Percentiles rank a stretch among this genome's conserved stretches.
Evolutionary conservation across 2,797 vertebrate genomes (phyloP).

Genomic region (Mormyrops attenuatus): DNA sequence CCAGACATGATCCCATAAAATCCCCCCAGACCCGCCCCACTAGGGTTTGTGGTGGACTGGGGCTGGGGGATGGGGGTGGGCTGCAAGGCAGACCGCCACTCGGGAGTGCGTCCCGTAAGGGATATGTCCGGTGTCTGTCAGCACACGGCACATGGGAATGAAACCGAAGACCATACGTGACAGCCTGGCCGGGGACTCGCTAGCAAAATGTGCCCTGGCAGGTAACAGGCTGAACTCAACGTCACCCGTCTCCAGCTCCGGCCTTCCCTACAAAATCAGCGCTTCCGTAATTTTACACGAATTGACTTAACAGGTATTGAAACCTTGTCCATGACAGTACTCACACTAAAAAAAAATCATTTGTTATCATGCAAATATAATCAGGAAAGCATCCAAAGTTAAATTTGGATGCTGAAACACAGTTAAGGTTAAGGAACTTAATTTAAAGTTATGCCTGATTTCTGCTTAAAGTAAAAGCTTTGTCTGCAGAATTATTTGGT

Average conservation of each 20-base stretch:
- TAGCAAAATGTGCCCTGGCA: constrained; percentile 11
- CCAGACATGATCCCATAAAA: constrained; percentile 6
- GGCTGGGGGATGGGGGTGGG: neutral
- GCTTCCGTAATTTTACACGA: neutral
- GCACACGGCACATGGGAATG: constrained; percentile 7
- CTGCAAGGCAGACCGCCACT: neutral
- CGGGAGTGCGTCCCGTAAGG: neutral
- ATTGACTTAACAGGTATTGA: neutral
- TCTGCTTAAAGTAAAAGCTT: neutral
- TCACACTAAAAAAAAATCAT: neutral
- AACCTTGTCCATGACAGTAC: neutral
- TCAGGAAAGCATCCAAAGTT: neutral
- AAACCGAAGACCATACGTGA: neutral
- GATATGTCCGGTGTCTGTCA: constrained; percentile 8
- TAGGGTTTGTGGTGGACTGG: neutral
- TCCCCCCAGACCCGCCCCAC: neutral
- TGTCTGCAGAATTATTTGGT: neutral
- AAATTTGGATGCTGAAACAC: neutral
- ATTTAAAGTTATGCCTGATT: neutral
- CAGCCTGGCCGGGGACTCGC: neutral
- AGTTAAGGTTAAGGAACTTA: neutral
- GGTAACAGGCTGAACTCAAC: neutral
- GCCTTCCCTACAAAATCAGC: neutral
- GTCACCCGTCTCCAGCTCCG: neutral
- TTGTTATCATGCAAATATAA: neutral